Base-by-base conservation (phyloP, 2,113 vertebrate species). In the Malurus elegans region DNA sequence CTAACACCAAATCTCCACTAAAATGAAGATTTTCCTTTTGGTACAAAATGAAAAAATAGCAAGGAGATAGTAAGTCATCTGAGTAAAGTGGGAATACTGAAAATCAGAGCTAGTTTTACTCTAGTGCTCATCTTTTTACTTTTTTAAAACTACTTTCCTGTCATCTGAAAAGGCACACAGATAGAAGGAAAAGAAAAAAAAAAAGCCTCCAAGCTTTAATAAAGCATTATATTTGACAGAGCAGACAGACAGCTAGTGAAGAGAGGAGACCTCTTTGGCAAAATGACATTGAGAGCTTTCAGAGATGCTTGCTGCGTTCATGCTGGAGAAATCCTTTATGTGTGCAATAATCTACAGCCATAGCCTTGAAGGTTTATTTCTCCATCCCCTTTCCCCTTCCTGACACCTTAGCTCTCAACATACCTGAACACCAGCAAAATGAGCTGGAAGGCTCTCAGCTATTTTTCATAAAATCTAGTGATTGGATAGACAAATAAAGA, bases 171-270 rank as follows among this genome's bases (percentile, higher is more conserved):
- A 91, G 34, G 11, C 75, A 81, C 42, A 34, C 8, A 85, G 67
- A 58, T 16, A 38, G 47, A 54, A 66, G 13, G 12, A 29, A 69
- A 54, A 44, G 12, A 20, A 29, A 62, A 54, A 51, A 10, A 51
- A 32, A 9, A 89, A 93, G 18, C 16, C 42, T 58, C 38, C 93
- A 84, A 89, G 72, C 50, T 94, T 97, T 96, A 97, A 78, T 95
- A 94, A 96, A 95, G 10, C 8, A 1, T 93, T 93, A 73, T 20
- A 54, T 82, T 48, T 88, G 84, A 95, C 86, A 88, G 76, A 94
- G 36, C 12, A 95, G 61, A 92, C 34, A 94, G 86, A 86, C 25
- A 91, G 12, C 62, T 85, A 82, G 70, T 57, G 64, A 72, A 91
- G 83, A 62, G 53, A 51, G 45, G 13, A 90, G 45, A 64, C 17